These are phyloP conservation scores for Diuraphis noxia DNA, from an alignment of 1,140 invertebrate genomes.

Conservation along the genomic window DNA sequence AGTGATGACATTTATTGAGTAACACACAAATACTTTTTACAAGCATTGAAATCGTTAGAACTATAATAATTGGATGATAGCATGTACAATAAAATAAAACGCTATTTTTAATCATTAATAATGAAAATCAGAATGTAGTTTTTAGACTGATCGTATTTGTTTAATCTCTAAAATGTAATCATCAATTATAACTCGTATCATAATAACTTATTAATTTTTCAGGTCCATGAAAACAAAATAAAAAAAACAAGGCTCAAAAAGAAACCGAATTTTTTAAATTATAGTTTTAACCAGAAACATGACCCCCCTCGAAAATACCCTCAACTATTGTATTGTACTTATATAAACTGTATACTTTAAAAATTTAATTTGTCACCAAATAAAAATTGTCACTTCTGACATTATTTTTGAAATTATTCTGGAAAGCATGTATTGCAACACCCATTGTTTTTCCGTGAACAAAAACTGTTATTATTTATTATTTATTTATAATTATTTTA, in stretches of 20 bases:
- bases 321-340: conserved; percentile 28
- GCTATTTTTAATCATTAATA: background rate
- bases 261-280: conserved; percentile 38
- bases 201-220: background rate
- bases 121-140: background rate
- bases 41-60: background rate
- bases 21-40: background rate
- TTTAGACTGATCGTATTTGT: background rate
- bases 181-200: background rate
- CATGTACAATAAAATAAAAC: conserved; percentile 13
- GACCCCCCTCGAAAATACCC: background rate
- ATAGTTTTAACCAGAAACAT: background rate
- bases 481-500: conserved; percentile 49
- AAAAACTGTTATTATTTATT: conserved; percentile 45
- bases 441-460: background rate
- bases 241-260: conserved; percentile 7
- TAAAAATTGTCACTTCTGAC: background rate
- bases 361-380: background rate
- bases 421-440: conserved; percentile 5
- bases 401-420: background rate
- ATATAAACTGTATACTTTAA: background rate
- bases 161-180: background rate
- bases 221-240: conserved; percentile 29
- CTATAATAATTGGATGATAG: background rate
- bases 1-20: background rate